These are phyloP conservation scores for Spondyliosoma cantharus DNA, from an alignment of 2,797 vertebrate species.

Conservation along the genomic window DNA sequence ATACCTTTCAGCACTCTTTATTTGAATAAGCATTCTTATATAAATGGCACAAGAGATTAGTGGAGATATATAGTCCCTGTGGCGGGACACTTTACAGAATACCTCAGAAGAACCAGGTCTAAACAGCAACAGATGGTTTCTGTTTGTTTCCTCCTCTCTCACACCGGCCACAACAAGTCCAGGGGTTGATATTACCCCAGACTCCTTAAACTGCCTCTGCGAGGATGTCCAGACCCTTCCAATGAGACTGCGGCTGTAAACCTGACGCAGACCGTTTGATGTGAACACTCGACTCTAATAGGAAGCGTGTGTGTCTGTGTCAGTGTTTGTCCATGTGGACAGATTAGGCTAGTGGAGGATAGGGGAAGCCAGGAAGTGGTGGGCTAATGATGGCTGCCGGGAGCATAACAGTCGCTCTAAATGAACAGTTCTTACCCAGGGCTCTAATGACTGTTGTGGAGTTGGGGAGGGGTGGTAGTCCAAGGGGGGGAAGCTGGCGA, in stretches of 20 bases:
- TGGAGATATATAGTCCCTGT: slow-evolving; percentile 13
- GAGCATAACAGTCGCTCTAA: slow-evolving; percentile 54
- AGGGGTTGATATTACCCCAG: slow-evolving; percentile 53
- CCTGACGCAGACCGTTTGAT: slow-evolving; percentile 74
- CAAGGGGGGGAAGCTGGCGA: slow-evolving; percentile 44
- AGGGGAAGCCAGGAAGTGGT: slow-evolving; percentile 76
- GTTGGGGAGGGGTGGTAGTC: slow-evolving; percentile 24
- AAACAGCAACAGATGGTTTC: slow-evolving; percentile 65
- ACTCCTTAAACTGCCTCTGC: slow-evolving; percentile 58
- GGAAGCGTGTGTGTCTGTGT: slow-evolving; percentile 73
- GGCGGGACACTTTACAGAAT: slow-evolving; percentile 15
- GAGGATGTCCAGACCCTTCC: slow-evolving; percentile 72
- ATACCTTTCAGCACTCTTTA: slow-evolving; percentile 19
- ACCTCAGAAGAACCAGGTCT: slow-evolving; percentile 24
- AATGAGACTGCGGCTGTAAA: slow-evolving; percentile 67
- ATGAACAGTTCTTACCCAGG: slow-evolving; percentile 63
- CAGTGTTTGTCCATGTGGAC: slow-evolving; percentile 67
- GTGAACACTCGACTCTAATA: slow-evolving; percentile 68
- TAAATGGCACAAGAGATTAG: slow-evolving; percentile 34
- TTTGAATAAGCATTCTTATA: slow-evolving; percentile 34
- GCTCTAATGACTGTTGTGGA: slow-evolving; percentile 73
- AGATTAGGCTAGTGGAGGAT: slow-evolving; percentile 55
- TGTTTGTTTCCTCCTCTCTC: slow-evolving; percentile 51
- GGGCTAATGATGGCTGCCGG: slow-evolving; percentile 75
- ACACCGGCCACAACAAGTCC: slow-evolving; percentile 60